Base-by-base conservation (phyloP, 1,140 invertebrate genomes). In the Meteorus sp. region DNA sequence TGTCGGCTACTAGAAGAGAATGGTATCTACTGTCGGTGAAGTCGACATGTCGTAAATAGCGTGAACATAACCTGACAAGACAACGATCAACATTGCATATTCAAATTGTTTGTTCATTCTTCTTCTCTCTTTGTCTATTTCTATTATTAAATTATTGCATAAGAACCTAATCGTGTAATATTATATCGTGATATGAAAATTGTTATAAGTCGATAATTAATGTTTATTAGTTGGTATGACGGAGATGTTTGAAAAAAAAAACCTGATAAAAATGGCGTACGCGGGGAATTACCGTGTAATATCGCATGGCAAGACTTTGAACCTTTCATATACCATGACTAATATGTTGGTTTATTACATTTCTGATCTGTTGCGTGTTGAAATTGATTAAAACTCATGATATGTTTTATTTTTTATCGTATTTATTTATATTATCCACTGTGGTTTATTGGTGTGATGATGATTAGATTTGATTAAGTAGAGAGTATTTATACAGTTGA, bases 331-430 rank as follows among this genome's bases (percentile, higher is more conserved):
- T 31, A 23, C 31, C 15, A 15, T 53, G 31, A 31, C 25, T 51
- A 35, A 15, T 15, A 35, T 17, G 29, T 9, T 53, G 29, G 33
- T 53, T 53, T 53, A 53, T 35, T 53, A 35, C 50, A 35, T 17
- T 11, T 48, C 11, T 27, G 22, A 48, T 48, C 37, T 41, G n/a
- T 41, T 41, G 17, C 1, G 1, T 20, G 15, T 6, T 19, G 20
- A 27, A 27, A 11, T 7, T 48, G 25, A 27, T 27, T 29, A 31
- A 20, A 45, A 45, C 6, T 20, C 5, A 20, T 5, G 9, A 45
- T 20, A 45, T 20, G 7, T n/a, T 20, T 20, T 20, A n/a, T 22
- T 17, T 44, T 22, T 19, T 17, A n/a, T 3, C 20, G 15, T 22
- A 8, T 44, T 19, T 22, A n/a, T n/a, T 20, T 41, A 7, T 41